These are phyloP conservation scores for Bembecia ichneumoniformis DNA, from an alignment of 2,888 invertebrate genomes.

Conservation along the genomic window DNA sequence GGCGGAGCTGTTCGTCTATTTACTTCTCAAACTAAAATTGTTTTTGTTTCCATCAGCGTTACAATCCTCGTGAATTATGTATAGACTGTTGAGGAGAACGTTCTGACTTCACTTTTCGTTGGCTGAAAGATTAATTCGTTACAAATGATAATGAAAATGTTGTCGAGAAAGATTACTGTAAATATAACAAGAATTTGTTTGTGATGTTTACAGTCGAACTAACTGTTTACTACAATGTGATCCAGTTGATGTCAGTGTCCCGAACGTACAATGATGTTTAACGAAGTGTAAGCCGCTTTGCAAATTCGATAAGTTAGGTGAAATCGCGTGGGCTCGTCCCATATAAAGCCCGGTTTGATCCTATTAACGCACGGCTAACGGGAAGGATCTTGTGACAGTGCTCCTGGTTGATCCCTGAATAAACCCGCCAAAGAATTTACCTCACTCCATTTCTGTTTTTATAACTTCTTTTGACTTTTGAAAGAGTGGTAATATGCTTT, in stretches of 20 bases:
- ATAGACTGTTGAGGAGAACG: constrained; percentile 21
- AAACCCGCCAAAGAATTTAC: constrained; percentile 25
- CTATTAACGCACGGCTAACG: constrained; percentile 68
- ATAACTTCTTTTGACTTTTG: no score
- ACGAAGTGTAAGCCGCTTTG: constrained; percentile 69
- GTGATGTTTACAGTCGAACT: no score
- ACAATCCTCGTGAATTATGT: constrained; percentile 38
- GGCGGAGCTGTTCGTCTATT: constrained; percentile 48
- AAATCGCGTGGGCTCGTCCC: constrained; percentile 66
- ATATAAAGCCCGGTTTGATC: constrained; percentile 67
- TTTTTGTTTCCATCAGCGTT: constrained; percentile 44
- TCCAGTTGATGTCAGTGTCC: not conserved
- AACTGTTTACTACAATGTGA: no score
- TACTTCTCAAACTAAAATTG: constrained; percentile 56
- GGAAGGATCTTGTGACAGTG: constrained; percentile 55
- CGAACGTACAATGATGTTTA: constrained; percentile 35
- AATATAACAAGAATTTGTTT: no score
- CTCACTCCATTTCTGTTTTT: not conserved
- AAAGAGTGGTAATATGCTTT: no score
- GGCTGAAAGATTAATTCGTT: not conserved
- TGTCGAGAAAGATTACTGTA: no score
- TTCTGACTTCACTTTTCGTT: constrained; percentile 19
- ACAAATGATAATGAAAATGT: not conserved
- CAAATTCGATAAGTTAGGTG: constrained; percentile 69
- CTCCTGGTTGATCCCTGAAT: constrained; percentile 42